phyloP scores from a whole-genome alignment of 2,113 vertebrate genomes.

The Xenopus laevis region DNA sequence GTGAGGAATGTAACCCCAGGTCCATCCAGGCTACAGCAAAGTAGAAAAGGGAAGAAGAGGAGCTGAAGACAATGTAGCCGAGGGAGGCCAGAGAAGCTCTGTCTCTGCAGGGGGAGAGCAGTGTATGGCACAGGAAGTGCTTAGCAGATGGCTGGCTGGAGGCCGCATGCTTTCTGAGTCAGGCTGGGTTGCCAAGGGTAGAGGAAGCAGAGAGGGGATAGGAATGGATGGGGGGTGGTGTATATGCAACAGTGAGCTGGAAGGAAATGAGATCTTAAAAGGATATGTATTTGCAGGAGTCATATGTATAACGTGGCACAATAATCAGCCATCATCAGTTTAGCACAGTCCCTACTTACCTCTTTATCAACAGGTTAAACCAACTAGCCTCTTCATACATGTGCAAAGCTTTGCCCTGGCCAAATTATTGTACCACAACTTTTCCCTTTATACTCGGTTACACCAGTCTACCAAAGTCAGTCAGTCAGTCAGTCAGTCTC shows the following conservation, averaged over 20 bases:
- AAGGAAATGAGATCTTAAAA: not conserved
- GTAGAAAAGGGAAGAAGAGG: constrained; percentile 73
- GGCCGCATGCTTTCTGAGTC: constrained; percentile 83
- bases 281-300: not conserved
- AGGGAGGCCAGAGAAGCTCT: constrained; percentile 60
- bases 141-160: constrained; percentile 67
- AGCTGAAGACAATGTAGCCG: constrained; percentile 76
- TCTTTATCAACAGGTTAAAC: too few species aligned
- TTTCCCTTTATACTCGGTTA: too few species aligned
- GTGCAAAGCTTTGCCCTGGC: too few species aligned
- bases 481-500: too few species aligned
- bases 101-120: constrained; percentile 72
- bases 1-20: constrained; percentile 83
- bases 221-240: constrained; percentile 2
- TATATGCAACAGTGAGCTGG: constrained; percentile 35
- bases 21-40: constrained; percentile 74
- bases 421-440: too few species aligned
- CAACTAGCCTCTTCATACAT: too few species aligned
- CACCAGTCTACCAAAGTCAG: too few species aligned
- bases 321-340: too few species aligned
- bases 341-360: too few species aligned
- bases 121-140: constrained; percentile 67
- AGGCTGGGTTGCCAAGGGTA: constrained; percentile 79
- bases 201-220: constrained; percentile 33
- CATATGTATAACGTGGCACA: not conserved